A percentile compares a stretch with the other conserved stretches of the same genome.
These are phyloP conservation scores for Butorides virescens DNA, from an alignment of 2,113 vertebrate genomes.

Conservation along the genomic window DNA sequence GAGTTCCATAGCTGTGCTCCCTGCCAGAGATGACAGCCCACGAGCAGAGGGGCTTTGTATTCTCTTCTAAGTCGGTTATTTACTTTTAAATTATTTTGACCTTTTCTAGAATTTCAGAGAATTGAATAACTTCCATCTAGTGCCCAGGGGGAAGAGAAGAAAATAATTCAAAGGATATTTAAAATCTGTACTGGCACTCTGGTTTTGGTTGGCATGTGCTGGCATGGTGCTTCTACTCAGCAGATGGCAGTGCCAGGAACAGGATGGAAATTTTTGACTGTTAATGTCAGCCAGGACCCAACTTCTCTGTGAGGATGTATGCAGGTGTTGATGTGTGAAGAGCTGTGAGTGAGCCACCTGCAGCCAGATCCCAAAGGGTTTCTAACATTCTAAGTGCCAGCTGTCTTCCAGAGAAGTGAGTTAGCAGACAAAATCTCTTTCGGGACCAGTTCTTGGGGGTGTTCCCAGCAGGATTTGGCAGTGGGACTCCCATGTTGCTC, in stretches of 20 bases:
- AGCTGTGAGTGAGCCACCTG: not conserved
- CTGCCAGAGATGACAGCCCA: not conserved
- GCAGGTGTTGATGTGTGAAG: not conserved
- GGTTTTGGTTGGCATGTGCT: not conserved
- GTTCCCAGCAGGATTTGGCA: not conserved
- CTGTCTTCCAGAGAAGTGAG: not conserved
- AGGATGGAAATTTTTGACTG: not conserved
- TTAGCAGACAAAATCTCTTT: not conserved
- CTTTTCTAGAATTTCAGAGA: not conserved
- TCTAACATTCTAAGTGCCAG: not conserved
- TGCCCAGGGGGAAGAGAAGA: not conserved
- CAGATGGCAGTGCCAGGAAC: not conserved
- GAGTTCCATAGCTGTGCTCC: not conserved
- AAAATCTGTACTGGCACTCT: accelerated
- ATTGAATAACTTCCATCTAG: not conserved
- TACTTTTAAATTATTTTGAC: not conserved
- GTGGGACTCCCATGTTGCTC: too few relatives aligned
- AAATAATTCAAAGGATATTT: not conserved
- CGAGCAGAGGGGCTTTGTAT: not conserved
- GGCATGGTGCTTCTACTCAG: not conserved
- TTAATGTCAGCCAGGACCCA: not conserved
- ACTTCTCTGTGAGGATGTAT: not conserved
- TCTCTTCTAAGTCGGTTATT: not conserved
- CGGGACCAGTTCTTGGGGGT: not conserved
- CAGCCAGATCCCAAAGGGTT: not conserved